Base-by-base conservation (phyloP, 2,888 invertebrate genomes). In the Thereva unica region DNA sequence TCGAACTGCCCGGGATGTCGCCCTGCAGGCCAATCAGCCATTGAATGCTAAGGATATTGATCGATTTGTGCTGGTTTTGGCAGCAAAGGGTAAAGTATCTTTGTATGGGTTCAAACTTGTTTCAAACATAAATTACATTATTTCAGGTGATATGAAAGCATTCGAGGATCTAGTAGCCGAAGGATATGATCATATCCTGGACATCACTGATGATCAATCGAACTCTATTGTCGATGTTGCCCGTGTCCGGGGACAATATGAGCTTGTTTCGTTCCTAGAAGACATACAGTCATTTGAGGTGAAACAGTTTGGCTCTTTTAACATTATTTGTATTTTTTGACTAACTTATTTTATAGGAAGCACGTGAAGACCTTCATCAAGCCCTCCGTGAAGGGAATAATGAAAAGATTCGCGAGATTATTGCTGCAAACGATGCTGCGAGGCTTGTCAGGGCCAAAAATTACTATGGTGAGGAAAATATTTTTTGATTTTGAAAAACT, bases 151-250 rank as follows among this genome's bases (percentile, higher is more conserved):
- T 72, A 83, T 86, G 3, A 86, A 86, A 63, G 85, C 85, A 71
- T 80, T 91, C 66, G 85, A 88, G 37, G 72, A 76, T 38, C 71
- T 81, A 67, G 73, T 93, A 9, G 75, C 92, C 63, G 91, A 92
- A 78, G 95, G 95, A 1, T 95, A 95, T 76, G 93, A 94, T 76
- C 93, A 93, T 73, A 89, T 95, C 64, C 78, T 92, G 56, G 93
- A 93, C 75, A 84, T 92, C 4, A 84, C 86, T 4, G 92, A 93
- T 74, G 89, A 89, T 57, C 87, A 86, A 9, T 89, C 87, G 1
- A 83, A 84, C 1, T 82, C 87, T 3, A 89, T 94, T 64, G 78
- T 87, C 2, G 89, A 92, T 64, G 85, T 92, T 4, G 87, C 89
- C 0, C 83, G 85, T 5, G 85, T 87, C 67, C 85, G 90, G 7